A percentile compares a stretch with the other conserved stretches of the same genome.
These are phyloP conservation scores for Ophiothrix spiculata DNA, from an alignment of 35 echinoderm and acorn worm species.

Conservation along the genomic window DNA sequence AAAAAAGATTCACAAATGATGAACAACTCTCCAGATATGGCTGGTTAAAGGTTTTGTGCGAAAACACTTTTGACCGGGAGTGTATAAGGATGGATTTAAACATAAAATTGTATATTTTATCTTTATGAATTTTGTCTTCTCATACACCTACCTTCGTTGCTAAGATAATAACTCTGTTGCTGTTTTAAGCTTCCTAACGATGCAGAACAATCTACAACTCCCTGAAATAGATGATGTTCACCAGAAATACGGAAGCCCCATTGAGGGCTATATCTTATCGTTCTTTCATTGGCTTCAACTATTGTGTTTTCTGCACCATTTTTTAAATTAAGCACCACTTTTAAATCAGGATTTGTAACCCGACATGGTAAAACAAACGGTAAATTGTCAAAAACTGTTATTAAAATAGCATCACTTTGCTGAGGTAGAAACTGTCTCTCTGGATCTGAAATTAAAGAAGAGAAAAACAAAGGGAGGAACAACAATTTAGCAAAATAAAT, in stretches of 20 bases:
- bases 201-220: background rate
- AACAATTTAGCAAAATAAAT: background rate
- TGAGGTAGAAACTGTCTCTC: slow-evolving; percentile 5
- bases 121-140: too few relatives aligned
- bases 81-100: too few relatives aligned
- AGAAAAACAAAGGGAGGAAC: background rate
- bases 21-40: too few relatives aligned
- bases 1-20: too few relatives aligned
- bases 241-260: background rate
- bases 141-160: background rate
- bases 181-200: background rate
- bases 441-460: background rate
- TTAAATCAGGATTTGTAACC: background rate
- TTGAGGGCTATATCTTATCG: background rate
- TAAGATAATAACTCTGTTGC: background rate
- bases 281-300: background rate
- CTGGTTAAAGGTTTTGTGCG: too few relatives aligned
- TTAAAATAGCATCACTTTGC: background rate
- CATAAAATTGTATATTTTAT: too few relatives aligned
- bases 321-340: background rate
- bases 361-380: background rate
- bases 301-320: background rate
- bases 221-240: background rate
- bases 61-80: too few relatives aligned
- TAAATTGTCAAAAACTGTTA: background rate